Evolutionary conservation across 2,797 vertebrate species (phyloP), one percentile per base, ranked within the genome.

Genomic region (Craterocephalus amniculus): DNA sequence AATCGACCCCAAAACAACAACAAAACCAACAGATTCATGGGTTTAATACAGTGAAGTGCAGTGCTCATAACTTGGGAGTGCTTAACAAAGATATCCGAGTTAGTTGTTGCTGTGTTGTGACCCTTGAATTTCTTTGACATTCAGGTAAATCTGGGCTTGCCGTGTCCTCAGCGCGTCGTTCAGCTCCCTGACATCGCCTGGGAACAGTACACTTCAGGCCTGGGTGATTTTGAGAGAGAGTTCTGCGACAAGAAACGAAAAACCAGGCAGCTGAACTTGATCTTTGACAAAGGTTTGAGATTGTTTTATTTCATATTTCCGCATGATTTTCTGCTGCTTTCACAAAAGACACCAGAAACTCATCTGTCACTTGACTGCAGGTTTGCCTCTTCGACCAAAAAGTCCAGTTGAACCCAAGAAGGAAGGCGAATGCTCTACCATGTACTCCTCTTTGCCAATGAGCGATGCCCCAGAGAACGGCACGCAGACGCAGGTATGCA

Each of bases 171-270:
- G 91, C 95, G 97, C 81, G 97, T 99, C 63, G 98, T 99, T 78
- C 97, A 99, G 76, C 95, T 99, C 75, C 98, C 98, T 12, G 96
- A 98, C 65, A 94, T 99, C 40, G 90, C 96, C 2, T 99, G 98
- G 98, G 97, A 98, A 90, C 97, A 99, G 88, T 99, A 99, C 92
- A 99, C 98, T 67, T 97, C 94, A 67, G 97, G 96, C 83, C 96
- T 99, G 62, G 95, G 96, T 9, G 96, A 98, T 83, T 99, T 99
- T 69, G 96, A 98, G 91, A 95, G 95, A 84, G 98, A 99, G 85
- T 96, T 97, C 88, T 97, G 95, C 54, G 96, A 99, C 89, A 95
- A 96, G 86, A 99, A 98, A 85, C 96, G 96, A 72, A 97, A 98
- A 91, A 98, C 96, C 70, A 93, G 98, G 83, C 94, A 93, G 85